Evolutionary conservation across 2,113 vertebrate species (phyloP).

Genomic region (Pygoscelis adeliae): DNA sequence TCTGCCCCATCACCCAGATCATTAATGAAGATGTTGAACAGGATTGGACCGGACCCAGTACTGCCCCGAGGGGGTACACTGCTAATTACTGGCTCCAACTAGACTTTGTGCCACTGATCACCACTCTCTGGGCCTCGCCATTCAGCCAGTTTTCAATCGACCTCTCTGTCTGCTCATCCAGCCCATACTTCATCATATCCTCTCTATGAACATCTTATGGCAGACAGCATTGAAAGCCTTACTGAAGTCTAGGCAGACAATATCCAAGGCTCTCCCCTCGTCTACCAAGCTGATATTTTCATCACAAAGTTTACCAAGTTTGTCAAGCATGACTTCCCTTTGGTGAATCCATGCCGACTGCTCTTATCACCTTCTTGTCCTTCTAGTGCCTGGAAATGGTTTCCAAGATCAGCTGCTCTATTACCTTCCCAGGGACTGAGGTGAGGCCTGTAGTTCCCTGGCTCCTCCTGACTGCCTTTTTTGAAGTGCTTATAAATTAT

Average conservation of each 20-base stretch:
- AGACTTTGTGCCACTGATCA: neutral
- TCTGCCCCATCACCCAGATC: neutral
- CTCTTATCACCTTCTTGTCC: neutral
- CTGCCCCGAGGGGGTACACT: neutral
- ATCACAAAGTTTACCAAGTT: neutral
- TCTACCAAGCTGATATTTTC: neutral
- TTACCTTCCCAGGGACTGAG: neutral
- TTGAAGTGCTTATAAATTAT: neutral
- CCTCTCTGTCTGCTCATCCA: neutral
- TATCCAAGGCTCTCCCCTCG: neutral
- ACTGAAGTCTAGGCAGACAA: neutral
- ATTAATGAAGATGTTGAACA: neutral
- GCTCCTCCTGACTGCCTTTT: neutral
- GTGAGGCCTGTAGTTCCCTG: neutral
- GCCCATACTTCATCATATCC: too few species aligned
- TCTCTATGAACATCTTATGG: neutral
- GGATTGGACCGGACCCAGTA: neutral
- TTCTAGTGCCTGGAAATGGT: neutral
- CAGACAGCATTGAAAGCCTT: neutral
- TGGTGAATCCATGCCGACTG: neutral
- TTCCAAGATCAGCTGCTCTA: neutral
- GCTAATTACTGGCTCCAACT: neutral
- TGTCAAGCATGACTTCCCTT: neutral
- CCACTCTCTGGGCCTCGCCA: rapidly evolving
- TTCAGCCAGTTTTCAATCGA: neutral